A percentile compares a stretch with the other conserved stretches of the same genome.
Evolutionary conservation across 2,888 invertebrate genomes (phyloP).

Genomic region (Perdita meconis): DNA sequence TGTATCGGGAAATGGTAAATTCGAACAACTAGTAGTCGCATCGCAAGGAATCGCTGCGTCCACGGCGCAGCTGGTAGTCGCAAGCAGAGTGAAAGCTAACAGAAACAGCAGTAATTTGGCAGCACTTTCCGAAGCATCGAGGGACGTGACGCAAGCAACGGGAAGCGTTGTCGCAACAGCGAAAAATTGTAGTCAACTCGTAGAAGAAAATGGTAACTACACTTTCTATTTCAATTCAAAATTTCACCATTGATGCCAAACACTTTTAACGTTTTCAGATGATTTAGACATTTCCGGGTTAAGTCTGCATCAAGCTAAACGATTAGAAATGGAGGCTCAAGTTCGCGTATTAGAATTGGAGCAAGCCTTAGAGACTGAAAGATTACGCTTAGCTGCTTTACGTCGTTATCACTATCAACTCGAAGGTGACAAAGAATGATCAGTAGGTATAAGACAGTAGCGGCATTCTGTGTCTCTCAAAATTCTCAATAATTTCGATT

Average conservation of each 20-base stretch:
- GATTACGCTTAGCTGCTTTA: conserved; percentile 93
- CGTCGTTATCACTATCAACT: conserved; percentile 96
- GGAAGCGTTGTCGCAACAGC: conserved; percentile 97
- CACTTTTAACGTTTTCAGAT: conserved; percentile 85
- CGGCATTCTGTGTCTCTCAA: too few relatives aligned
- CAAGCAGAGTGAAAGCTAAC: conserved; percentile 97
- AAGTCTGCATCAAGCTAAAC: conserved; percentile 96
- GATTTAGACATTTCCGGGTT: conserved; percentile 95
- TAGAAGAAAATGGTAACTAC: conserved; percentile 85
- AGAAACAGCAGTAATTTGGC: conserved; percentile 91
- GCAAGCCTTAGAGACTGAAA: conserved; percentile 94
- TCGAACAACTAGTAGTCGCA: conserved; percentile 97
- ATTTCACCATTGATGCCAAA: neutral
- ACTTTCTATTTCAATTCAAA: neutral
- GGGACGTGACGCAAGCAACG: conserved; percentile 95
- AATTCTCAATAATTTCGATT: too few relatives aligned
- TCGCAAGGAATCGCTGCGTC: conserved; percentile 98
- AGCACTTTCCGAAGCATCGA: conserved; percentile 94
- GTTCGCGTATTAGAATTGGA: conserved; percentile 97
- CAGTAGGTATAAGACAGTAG: conserved; percentile 20
- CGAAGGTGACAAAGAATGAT: conserved; percentile 86
- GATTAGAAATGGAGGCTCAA: conserved; percentile 98
- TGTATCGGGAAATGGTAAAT: conserved; percentile 92
- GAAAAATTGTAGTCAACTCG: conserved; percentile 93
- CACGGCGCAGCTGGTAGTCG: conserved; percentile 98